These are phyloP conservation scores for Python bivittatus DNA, from an alignment of 2,113 vertebrate species.

Conservation along the genomic window DNA sequence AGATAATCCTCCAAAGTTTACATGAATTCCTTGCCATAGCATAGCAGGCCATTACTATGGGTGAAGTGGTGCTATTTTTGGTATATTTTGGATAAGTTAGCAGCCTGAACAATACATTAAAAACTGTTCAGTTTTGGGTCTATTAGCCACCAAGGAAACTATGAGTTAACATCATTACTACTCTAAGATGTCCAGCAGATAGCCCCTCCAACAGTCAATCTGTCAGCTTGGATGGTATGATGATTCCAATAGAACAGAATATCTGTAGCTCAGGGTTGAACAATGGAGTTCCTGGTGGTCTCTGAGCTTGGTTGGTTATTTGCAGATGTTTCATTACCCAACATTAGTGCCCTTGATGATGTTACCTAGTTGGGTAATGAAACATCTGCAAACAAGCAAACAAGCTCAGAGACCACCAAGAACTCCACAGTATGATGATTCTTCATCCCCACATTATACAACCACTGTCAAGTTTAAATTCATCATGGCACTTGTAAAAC, in stretches of 20 bases:
- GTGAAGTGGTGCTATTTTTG: not conserved
- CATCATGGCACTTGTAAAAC: not conserved
- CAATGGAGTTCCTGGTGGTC: not conserved
- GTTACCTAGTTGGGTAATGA: not conserved
- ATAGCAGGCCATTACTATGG: not conserved
- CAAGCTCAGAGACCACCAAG: not conserved
- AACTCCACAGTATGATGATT: not conserved
- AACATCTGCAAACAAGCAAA: not conserved
- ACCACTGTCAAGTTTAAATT: not conserved
- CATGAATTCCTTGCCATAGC: not conserved
- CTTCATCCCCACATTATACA: not conserved
- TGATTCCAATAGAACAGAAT: not conserved
- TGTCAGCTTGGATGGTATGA: not conserved
- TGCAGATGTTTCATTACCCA: not conserved
- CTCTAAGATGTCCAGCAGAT: not conserved
- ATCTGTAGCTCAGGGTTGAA: not conserved
- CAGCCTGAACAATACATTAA: not conserved
- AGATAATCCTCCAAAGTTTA: not conserved
- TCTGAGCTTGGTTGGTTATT: not conserved
- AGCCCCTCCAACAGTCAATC: not conserved
- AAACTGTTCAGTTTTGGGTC: not conserved
- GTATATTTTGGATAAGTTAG: not conserved
- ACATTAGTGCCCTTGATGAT: not conserved
- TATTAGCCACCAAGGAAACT: not conserved
- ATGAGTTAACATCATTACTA: not conserved